Conservation (phyloP, 2,888 invertebrate species). For the Anoplius nigerrimus region DNA sequence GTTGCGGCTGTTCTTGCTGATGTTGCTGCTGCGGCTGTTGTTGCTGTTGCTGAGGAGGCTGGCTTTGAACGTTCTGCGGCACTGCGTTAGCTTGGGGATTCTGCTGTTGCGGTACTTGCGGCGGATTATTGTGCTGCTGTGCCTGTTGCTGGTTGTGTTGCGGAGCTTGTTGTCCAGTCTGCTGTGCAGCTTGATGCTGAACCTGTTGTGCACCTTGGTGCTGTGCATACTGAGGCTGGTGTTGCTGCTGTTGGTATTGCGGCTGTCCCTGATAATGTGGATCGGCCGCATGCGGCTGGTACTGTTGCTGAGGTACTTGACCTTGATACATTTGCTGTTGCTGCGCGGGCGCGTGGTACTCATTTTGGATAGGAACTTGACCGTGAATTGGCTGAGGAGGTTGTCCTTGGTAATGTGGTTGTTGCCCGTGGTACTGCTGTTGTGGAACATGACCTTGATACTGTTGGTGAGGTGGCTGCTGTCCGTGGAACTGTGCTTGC, state of each 20-base stretch:
- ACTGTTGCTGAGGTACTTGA: conserved; percentile 47
- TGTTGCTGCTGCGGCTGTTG: too few species aligned
- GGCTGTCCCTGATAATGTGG: conserved; percentile 48
- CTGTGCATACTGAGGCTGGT: conserved; percentile 54
- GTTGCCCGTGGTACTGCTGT: conserved; percentile 43
- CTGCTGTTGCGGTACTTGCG: conserved; percentile 50
- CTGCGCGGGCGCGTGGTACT: conserved; percentile 45
- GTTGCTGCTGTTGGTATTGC: conserved; percentile 49
- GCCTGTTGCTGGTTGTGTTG: conserved; percentile 27
- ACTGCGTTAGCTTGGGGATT: conserved; percentile 34
- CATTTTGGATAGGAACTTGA: conserved; percentile 43
- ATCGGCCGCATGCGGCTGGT: conserved; percentile 41
- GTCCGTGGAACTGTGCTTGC: conserved; percentile 41
- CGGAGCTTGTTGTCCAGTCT: conserved; percentile 1
- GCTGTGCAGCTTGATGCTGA: conserved; percentile 54
- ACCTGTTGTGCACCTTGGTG: conserved; percentile 31
- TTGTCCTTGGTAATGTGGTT: conserved; percentile 51
- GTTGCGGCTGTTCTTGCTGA: conserved; percentile 45
- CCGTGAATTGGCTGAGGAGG: conserved; percentile 47
- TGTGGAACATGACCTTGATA: conserved; percentile 53
- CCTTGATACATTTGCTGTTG: conserved; percentile 46
- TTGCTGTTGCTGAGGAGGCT: conserved; percentile 54
- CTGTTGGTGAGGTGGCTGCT: conserved; percentile 54
- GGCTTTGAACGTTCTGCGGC: conserved; percentile 42
- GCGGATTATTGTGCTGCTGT: conserved; percentile 48